Conservation (phyloP, 2,797 vertebrate species). For the Cynopterus sphinx region DNA sequence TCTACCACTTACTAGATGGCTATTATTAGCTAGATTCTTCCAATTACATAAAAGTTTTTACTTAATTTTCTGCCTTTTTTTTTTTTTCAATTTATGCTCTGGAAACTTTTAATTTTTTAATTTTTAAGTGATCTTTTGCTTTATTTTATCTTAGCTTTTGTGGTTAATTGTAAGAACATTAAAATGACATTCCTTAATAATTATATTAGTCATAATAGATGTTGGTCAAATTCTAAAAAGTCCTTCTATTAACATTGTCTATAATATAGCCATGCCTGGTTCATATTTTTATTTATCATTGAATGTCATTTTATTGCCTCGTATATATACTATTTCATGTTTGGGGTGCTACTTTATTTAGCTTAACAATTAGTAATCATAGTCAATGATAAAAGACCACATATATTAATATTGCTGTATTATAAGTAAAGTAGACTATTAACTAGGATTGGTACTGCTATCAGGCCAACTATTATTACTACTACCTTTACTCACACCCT, state of each 20-base stretch:
- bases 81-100: neutral
- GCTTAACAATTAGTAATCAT: neutral
- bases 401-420: neutral
- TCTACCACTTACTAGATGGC: neutral
- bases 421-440: neutral
- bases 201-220: neutral
- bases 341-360: neutral
- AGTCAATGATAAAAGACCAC: neutral
- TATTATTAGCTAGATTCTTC: neutral
- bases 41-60: neutral
- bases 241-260: neutral
- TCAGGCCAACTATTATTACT: neutral
- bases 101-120: neutral
- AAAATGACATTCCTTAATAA: neutral
- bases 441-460: neutral
- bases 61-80: neutral
- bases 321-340: neutral
- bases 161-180: neutral
- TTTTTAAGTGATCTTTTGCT: neutral
- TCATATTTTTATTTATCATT: neutral
- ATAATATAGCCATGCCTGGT: neutral
- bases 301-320: neutral
- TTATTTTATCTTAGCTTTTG: neutral
- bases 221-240: neutral
- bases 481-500: neutral